Conservation (phyloP, 2,113 vertebrate species). For the Rhombomys opimus region DNA sequence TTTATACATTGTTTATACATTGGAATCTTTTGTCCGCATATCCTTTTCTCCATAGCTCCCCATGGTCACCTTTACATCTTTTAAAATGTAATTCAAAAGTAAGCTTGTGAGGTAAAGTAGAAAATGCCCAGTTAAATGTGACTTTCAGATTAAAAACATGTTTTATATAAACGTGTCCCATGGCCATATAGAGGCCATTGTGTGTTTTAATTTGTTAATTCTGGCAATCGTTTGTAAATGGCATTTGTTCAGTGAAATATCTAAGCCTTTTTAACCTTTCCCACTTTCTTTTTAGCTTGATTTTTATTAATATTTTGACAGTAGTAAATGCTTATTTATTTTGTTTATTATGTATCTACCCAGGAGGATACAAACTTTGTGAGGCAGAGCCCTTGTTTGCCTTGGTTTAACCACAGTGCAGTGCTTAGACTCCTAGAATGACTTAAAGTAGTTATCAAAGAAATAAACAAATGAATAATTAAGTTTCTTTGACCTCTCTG, state of each 20-base stretch:
- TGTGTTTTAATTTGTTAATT: slow-evolving; percentile 48
- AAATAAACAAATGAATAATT: slow-evolving; percentile 29
- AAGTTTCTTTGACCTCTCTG: slow-evolving; percentile 7
- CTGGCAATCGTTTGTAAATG: background rate
- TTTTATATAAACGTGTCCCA: background rate
- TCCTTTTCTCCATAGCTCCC: background rate
- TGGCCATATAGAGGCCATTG: background rate
- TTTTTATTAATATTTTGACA: background rate
- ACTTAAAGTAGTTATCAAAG: background rate
- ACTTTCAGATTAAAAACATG: slow-evolving; percentile 28
- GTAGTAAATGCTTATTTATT: slow-evolving; percentile 11
- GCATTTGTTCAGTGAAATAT: background rate
- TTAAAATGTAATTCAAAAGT: background rate
- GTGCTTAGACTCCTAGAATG: background rate
- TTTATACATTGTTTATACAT: background rate
- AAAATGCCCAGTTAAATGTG: background rate
- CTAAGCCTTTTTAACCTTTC: slow-evolving; percentile 1
- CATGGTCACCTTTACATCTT: background rate
- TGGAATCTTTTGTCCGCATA: background rate
- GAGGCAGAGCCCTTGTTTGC: background rate
- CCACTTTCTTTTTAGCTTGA: slow-evolving; percentile 19
- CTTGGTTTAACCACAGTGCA: background rate
- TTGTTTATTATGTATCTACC: background rate
- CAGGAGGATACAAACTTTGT: background rate
- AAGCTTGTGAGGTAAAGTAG: slow-evolving; percentile 42